Conservation (phyloP, 2,113 vertebrate genomes). For the Ceyx cyanopectus region DNA sequence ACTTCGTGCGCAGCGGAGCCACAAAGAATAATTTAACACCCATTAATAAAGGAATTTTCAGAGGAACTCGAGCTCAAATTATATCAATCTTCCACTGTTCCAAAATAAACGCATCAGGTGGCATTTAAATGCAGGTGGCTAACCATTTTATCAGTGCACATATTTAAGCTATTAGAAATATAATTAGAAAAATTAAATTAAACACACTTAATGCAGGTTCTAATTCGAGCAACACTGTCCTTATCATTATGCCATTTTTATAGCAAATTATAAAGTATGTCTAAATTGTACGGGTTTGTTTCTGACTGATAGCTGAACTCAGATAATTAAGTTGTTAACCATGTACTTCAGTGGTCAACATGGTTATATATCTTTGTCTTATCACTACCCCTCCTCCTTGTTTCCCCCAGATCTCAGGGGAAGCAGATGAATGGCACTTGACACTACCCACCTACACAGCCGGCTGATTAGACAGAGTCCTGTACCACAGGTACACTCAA, state of each 20-base stretch:
- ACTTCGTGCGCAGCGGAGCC: neutral
- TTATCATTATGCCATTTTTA: conserved; percentile 76
- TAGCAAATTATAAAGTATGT: conserved; percentile 68
- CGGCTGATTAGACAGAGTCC: conserved; percentile 78
- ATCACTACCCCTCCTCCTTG: conserved; percentile 70
- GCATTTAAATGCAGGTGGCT: conserved; percentile 80
- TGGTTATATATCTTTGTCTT: conserved; percentile 78
- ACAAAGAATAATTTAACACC: conserved; percentile 71
- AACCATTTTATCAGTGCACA: conserved; percentile 79
- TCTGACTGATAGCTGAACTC: conserved; percentile 78
- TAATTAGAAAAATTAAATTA: conserved; percentile 85
- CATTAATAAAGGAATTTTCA: conserved; percentile 70
- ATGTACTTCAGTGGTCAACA: conserved; percentile 80
- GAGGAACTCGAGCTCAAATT: conserved; percentile 74
- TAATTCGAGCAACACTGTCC: conserved; percentile 69
- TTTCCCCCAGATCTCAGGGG: conserved; percentile 75
- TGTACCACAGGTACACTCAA: conserved; percentile 76
- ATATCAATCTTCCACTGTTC: conserved; percentile 76
- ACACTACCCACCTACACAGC: conserved; percentile 73
- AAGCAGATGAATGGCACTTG: conserved; percentile 80
- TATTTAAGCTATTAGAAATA: conserved; percentile 83
- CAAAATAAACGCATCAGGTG: conserved; percentile 83
- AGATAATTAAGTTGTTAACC: conserved; percentile 84
- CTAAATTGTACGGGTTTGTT: conserved; percentile 71
- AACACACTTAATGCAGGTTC: conserved; percentile 74